Conservation (phyloP, 1,140 invertebrate genomes). For the Drosophila truncata region DNA sequence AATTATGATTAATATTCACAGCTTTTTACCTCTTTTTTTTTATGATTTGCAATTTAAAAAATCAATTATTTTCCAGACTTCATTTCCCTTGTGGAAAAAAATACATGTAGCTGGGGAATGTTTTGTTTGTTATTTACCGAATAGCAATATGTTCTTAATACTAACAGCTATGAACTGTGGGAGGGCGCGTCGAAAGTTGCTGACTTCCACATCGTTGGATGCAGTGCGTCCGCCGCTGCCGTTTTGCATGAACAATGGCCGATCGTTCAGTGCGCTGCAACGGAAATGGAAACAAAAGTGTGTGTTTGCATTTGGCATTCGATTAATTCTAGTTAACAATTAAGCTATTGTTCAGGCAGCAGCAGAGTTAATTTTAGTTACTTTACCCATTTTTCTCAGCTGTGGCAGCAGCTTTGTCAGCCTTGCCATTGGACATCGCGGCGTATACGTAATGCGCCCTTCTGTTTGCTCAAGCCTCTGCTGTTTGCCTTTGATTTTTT, state of each 20-base stretch:
- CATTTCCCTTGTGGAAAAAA: conserved; percentile 32
- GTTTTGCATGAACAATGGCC: conserved; percentile 83
- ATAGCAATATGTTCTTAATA: conserved; percentile 88
- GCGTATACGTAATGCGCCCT: conserved; percentile 34
- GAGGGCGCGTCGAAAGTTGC: conserved; percentile 86
- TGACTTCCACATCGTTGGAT: conserved; percentile 72
- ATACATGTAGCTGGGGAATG: conserved; percentile 12
- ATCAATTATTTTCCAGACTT: neutral
- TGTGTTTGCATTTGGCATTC: conserved; percentile 19
- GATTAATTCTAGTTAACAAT: conserved; percentile 27
- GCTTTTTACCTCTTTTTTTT: neutral
- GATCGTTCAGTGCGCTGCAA: conserved; percentile 73
- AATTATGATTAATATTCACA: conserved; percentile 13
- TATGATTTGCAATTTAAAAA: neutral
- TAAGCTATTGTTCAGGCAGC: conserved; percentile 24
- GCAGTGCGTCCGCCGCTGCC: conserved; percentile 58
- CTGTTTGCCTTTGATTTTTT: conserved; percentile 13
- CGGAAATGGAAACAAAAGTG: conserved; percentile 24
- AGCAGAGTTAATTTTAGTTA: neutral
- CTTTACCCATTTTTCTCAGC: conserved; percentile 79
- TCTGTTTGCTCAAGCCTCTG: conserved; percentile 29
- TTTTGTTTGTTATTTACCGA: conserved; percentile 84
- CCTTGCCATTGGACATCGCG: conserved; percentile 66
- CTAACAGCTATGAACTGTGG: conserved; percentile 88
- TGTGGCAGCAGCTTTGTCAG: conserved; percentile 25